Conservation (phyloP, 2,888 invertebrate species). For the Elmis aenea region DNA sequence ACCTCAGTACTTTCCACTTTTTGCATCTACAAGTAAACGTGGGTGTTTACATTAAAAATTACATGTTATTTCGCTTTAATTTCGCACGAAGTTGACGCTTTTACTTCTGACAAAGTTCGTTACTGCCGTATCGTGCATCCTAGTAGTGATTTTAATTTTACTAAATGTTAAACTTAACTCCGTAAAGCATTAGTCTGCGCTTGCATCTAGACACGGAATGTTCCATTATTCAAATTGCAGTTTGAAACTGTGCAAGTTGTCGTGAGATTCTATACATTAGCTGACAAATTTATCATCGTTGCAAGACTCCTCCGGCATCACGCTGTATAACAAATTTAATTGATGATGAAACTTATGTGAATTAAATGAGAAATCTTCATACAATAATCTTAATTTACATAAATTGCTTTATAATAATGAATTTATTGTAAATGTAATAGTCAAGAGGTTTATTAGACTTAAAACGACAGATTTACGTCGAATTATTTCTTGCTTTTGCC, state of each 20-base stretch:
- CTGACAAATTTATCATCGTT: conserved; percentile 27
- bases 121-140: conserved; percentile 17
- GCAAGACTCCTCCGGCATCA: too few relatives aligned
- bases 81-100: conserved; percentile 23
- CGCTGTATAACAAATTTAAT: too few relatives aligned
- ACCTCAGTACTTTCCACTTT: conserved; percentile 20
- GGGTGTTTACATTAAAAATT: conserved; percentile 29
- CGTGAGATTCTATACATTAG: conserved; percentile 26
- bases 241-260: conserved; percentile 25
- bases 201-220: conserved; percentile 20
- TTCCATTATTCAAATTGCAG: conserved; percentile 30
- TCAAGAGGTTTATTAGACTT: too few relatives aligned
- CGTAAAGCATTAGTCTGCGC: conserved; percentile 21
- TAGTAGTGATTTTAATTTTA: conserved; percentile 27
- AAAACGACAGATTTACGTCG: too few relatives aligned
- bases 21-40: conserved; percentile 17
- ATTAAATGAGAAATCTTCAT: too few relatives aligned
- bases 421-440: too few relatives aligned
- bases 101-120: conserved; percentile 21
- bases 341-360: too few relatives aligned
- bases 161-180: conserved; percentile 27
- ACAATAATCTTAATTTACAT: too few relatives aligned
- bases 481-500: too few relatives aligned
- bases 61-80: conserved; percentile 22
- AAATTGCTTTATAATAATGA: too few relatives aligned